Evolutionary conservation across 92 coral and sea anemone species (phyloP), one percentile per base, ranked within the genome.

Genomic region (Epizoanthus illoricatus): DNA sequence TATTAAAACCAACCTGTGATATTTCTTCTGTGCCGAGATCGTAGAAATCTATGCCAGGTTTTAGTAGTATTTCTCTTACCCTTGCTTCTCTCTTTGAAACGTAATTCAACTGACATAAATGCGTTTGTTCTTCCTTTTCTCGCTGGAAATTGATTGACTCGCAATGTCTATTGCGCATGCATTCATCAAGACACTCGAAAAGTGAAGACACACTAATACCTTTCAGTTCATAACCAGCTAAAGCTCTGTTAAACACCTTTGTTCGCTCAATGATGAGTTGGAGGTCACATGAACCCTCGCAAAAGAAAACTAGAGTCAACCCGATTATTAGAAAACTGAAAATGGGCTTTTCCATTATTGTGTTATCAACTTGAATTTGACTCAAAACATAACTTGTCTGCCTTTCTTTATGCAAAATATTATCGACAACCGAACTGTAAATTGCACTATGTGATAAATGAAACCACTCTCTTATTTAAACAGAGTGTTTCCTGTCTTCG

Each of bases 91-190:
- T 15, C 64, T 72, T 52, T 24, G 62, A 43, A 60, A 18, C 18
- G 28, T 76, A 56, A 54, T 84, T 78, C 11, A 87, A 45, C 43
- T 78, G 67, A 52, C 90, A 87, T 7, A 28, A 19, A 13, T 62
- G 47, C 4, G 28, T 17, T 12, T 69, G 79, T 13, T 17, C 79
- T 39, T 39, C 49, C 0, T 39, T 55, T 18, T 42, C 59, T 33
- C 75, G 56, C 58, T 36, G 45, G 20, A 69, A 62, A 80, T 62
- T 76, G 56, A 87, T 84, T 3, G 90, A 87, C 74, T 69, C 71
- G 81, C 90, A 87, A 65, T 73, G 54, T n/a, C 61, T n/a, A 19
- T 78, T 81, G 23, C 90, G 73, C 81, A 87, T 54, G 59, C 90
- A 87, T 12, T 23, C 61, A 73, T 87, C 90, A 3, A 84, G 88